These are phyloP conservation scores for Nycteola revayana DNA, from an alignment of 2,888 invertebrate species.

Conservation along the genomic window DNA sequence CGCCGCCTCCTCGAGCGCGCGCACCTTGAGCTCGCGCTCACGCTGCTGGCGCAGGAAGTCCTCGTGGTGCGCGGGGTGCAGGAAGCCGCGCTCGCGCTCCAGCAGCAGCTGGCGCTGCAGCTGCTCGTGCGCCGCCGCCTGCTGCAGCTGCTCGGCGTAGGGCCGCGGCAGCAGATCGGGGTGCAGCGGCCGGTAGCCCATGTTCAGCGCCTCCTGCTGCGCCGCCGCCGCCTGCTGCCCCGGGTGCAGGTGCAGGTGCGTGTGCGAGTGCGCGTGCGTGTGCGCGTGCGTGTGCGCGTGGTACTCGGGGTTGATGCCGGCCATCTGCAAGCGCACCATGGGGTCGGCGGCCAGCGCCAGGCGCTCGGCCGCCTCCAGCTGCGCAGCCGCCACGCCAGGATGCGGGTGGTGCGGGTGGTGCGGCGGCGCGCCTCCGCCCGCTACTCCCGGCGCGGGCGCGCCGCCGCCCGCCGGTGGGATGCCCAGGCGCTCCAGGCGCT, in stretches of 20 bases:
- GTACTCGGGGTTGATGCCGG: constrained; percentile 93
- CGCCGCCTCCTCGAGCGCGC: constrained; percentile 92
- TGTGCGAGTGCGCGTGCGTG: constrained; percentile 95
- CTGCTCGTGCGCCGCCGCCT: constrained; percentile 92
- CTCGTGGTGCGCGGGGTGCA: constrained; percentile 80
- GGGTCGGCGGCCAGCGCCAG: constrained; percentile 94
- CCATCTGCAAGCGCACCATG: constrained; percentile 96
- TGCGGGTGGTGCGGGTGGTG: constrained; percentile 83
- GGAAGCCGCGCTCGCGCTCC: constrained; percentile 88
- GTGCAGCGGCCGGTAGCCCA: constrained; percentile 86
- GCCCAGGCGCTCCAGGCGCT: constrained; percentile 92
- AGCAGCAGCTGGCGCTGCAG: constrained; percentile 91
- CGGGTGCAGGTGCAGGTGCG: constrained; percentile 90
- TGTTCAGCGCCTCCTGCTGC: constrained; percentile 85
- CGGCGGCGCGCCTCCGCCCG: constrained; percentile 86
- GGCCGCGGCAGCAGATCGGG: constrained; percentile 90
- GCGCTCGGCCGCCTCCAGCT: constrained; percentile 89
- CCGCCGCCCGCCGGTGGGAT: constrained; percentile 84
- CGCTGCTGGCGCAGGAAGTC: constrained; percentile 88
- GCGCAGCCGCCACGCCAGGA: constrained; percentile 79
- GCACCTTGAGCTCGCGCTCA: constrained; percentile 92
- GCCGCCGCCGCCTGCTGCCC: constrained; percentile 86
- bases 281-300: constrained; percentile 96
- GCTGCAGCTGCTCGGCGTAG: constrained; percentile 91
- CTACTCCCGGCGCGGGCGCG: constrained; percentile 92